A percentile compares a stretch with the other conserved stretches of the same genome.
These are phyloP conservation scores for Pinctada fucata DNA, from an alignment of 2,888 invertebrate genomes.

Conservation along the genomic window DNA sequence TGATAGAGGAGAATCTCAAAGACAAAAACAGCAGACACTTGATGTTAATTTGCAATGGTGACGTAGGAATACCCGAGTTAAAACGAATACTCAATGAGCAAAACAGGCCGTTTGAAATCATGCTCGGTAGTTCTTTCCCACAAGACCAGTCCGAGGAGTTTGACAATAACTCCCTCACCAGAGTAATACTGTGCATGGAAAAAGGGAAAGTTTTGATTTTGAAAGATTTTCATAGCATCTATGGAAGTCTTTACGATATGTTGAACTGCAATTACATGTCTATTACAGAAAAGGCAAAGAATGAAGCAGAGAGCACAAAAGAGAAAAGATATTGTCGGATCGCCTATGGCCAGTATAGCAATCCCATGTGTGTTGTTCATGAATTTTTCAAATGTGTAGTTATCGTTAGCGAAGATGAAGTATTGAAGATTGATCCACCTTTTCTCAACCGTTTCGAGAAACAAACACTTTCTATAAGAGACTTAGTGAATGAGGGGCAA, in stretches of 20 bases:
- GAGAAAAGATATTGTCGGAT: constrained; percentile 57
- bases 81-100: constrained; percentile 44
- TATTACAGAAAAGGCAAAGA: constrained; percentile 45
- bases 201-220: constrained; percentile 55
- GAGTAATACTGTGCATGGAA: constrained; percentile 65
- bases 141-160: constrained; percentile 62
- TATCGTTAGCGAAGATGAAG: constrained; percentile 52
- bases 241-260: constrained; percentile 64
- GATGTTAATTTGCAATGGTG: constrained; percentile 55
- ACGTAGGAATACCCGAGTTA: constrained; percentile 51
- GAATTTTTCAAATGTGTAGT: constrained; percentile 62
- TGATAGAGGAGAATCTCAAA: constrained; percentile 53
- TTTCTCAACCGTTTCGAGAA: constrained; percentile 69
- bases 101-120: constrained; percentile 42
- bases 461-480: constrained; percentile 59
- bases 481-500: constrained; percentile 40
- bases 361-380: constrained; percentile 61
- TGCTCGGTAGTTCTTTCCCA: constrained; percentile 63
- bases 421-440: constrained; percentile 58
- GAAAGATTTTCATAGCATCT: constrained; percentile 57
- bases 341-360: constrained; percentile 60
- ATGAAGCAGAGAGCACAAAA: constrained; percentile 20
- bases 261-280: constrained; percentile 62
- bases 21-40: constrained; percentile 55
- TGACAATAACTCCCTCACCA: constrained; percentile 58